Conservation (phyloP, 1,140 invertebrate species). For the Stegodyphus dumicola region DNA sequence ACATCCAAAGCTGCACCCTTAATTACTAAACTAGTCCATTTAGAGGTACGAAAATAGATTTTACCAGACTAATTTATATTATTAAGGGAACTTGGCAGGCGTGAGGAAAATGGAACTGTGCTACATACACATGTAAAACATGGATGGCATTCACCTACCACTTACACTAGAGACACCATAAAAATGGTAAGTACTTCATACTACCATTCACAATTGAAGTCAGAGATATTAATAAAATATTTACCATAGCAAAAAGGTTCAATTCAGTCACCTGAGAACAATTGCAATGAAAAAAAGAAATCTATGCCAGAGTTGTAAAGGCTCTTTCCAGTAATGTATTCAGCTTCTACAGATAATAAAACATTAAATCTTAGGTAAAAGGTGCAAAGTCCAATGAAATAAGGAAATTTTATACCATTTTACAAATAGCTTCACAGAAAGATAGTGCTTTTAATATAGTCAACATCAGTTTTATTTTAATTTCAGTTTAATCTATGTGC, state of each 20-base stretch:
- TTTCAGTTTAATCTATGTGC: no score
- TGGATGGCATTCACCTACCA: conserved; percentile 56
- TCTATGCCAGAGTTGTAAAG: conserved; percentile 8
- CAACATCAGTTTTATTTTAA: no score
- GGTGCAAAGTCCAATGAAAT: conserved; percentile 3
- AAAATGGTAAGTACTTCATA: conserved; percentile 34
- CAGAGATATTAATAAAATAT: conserved; percentile 47
- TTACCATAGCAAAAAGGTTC: conserved; percentile 57
- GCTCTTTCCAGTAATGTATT: background rate
- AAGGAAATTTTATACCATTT: background rate
- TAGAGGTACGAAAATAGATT: conserved; percentile 60
- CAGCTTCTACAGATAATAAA: conserved; percentile 1
- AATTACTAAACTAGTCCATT: conserved; percentile 53
- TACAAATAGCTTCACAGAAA: no score
- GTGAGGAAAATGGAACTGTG: conserved; percentile 55
- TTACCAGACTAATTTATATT: conserved; percentile 49
- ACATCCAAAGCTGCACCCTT: conserved; percentile 52
- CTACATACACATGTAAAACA: conserved; percentile 53
- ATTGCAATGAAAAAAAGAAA: conserved; percentile 20
- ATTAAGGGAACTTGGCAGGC: conserved; percentile 52
- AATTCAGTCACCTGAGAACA: conserved; percentile 55
- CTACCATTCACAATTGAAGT: conserved; percentile 29
- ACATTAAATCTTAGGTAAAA: conserved; percentile 16
- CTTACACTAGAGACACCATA: conserved; percentile 48
- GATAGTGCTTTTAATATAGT: no score